Evolutionary conservation across 2,888 invertebrate genomes (phyloP).

Genomic region (Pseudeuparius sepicola): DNA sequence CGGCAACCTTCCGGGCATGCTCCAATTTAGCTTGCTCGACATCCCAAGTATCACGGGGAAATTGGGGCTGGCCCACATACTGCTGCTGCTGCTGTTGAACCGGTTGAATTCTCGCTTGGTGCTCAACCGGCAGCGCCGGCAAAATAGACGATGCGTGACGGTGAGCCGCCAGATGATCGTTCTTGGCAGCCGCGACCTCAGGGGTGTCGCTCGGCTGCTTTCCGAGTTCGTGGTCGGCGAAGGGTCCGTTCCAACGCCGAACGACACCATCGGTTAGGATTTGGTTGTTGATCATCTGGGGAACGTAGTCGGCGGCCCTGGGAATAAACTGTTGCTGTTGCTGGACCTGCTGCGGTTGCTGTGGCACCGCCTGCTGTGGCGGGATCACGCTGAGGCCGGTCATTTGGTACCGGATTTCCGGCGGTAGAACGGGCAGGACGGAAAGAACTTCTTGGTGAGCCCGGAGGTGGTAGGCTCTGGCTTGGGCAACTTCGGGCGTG

Average conservation of each 20-base stretch:
- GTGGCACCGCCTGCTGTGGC: too few species aligned
- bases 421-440: conserved; percentile 21
- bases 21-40: too few species aligned
- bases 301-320: conserved; percentile 9
- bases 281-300: conserved; percentile 4
- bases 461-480: conserved; percentile 18
- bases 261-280: conserved; percentile 6
- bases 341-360: too few species aligned
- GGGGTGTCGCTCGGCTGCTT: conserved; percentile 23
- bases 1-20: too few species aligned
- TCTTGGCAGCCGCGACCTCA: conserved; percentile 26
- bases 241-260: conserved; percentile 21
- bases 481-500: conserved; percentile 26
- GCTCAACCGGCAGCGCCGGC: too few species aligned
- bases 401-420: conserved; percentile 20
- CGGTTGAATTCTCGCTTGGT: too few species aligned
- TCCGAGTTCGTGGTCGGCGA: conserved; percentile 21
- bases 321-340: too few species aligned
- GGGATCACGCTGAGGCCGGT: too few species aligned
- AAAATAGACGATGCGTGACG: too few species aligned
- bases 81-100: too few species aligned
- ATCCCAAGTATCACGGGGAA: too few species aligned
- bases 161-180: conserved; percentile 20
- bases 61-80: too few species aligned
- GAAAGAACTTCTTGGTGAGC: conserved; percentile 19